Evolutionary conservation across 2,888 invertebrate species (phyloP).

Genomic region (Parasteatoda lunata): DNA sequence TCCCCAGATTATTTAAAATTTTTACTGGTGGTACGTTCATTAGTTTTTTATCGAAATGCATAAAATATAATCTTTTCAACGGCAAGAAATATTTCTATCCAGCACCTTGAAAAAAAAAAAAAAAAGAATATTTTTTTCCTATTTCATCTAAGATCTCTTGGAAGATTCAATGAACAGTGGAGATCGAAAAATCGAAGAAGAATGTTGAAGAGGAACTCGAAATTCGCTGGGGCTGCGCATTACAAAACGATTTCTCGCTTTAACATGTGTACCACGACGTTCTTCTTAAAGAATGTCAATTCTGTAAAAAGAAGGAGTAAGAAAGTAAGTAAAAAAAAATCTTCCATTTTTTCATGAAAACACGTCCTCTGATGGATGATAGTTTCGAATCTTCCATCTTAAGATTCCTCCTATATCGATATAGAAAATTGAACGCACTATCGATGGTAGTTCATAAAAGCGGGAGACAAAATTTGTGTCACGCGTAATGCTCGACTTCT

Average conservation of each 20-base stretch:
- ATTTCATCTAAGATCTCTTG: not conserved
- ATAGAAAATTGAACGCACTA: not conserved
- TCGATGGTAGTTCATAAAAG: not conserved
- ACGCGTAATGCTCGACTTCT: not conserved
- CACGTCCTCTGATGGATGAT: not conserved
- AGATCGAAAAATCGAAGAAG: not conserved
- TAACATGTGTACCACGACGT: constrained; percentile 23
- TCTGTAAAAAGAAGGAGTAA: not conserved
- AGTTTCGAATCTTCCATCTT: not conserved
- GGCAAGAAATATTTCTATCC: too few species aligned
- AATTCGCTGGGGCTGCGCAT: constrained; percentile 11
- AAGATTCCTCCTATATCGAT: not conserved
- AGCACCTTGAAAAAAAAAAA: not conserved
- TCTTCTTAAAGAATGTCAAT: not conserved
- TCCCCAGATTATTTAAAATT: too few species aligned
- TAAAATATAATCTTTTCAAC: too few species aligned
- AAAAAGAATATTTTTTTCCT: not conserved
- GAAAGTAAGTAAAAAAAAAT: too few species aligned
- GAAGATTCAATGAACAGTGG: not conserved
- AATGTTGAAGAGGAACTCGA: not conserved
- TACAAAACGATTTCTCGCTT: constrained; percentile 15
- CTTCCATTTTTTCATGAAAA: too few species aligned
- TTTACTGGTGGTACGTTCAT: too few species aligned
- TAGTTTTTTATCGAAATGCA: too few species aligned
- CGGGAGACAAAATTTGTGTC: not conserved